Percentiles rank a stretch among this genome's conserved stretches.
phyloP scores from a whole-genome alignment of 2,797 vertebrate genomes.

The Allobates femoralis region DNA sequence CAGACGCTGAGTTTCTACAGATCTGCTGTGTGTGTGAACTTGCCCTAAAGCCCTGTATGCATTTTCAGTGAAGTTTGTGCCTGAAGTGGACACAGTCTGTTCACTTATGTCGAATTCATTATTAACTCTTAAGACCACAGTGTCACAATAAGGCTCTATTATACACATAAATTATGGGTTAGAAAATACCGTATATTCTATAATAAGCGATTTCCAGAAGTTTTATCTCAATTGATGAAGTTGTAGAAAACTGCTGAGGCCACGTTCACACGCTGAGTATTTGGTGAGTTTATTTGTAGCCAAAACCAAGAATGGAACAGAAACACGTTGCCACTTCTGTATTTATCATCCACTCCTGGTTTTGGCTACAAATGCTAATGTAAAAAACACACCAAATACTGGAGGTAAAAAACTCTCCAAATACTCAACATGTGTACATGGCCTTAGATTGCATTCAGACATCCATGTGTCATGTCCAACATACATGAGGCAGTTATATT shows the following conservation, averaged over 20 bases:
- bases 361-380: no score
- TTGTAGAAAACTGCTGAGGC: not conserved
- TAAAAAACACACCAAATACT: no score
- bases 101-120: slow-evolving; percentile 24
- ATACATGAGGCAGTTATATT: no score
- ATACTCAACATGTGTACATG: no score
- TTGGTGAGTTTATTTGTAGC: no score
- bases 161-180: not conserved
- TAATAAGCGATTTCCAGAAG: not conserved
- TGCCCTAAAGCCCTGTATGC: slow-evolving; percentile 7
- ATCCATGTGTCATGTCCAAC: no score
- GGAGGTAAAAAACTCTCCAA: no score
- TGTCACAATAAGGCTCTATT: slow-evolving; percentile 55
- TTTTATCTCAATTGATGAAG: not conserved
- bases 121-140: slow-evolving; percentile 7
- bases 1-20: not conserved
- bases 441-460: no score
- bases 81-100: slow-evolving; percentile 27
- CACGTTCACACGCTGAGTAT: no score
- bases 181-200: not conserved
- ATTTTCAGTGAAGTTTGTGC: not conserved
- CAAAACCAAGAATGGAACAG: no score
- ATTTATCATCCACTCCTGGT: no score
- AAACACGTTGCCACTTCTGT: no score
- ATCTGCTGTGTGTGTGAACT: not conserved